Evolutionary conservation across 2,888 invertebrate species (phyloP).

Genomic region (Lasioglossum calceatum): DNA sequence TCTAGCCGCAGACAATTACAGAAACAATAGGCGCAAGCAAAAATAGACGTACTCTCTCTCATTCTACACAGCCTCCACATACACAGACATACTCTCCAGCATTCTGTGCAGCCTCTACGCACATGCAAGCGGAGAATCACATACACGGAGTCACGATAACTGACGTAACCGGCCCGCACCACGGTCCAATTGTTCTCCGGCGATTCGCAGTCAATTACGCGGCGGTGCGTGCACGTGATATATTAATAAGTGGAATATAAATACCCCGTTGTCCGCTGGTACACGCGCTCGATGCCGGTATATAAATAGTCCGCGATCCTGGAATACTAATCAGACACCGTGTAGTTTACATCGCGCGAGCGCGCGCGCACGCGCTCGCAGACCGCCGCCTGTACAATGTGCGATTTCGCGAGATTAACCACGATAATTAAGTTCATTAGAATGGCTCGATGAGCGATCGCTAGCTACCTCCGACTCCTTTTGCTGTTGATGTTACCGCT

Average conservation of each 20-base stretch:
- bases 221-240: slow-evolving; percentile 23
- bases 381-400: slow-evolving; percentile 58
- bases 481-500: background rate
- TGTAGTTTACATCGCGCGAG: slow-evolving; percentile 59
- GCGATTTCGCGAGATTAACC: slow-evolving; percentile 60
- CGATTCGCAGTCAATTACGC: slow-evolving; percentile 53
- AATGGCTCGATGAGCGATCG: slow-evolving; percentile 61
- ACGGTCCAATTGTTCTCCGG: slow-evolving; percentile 40
- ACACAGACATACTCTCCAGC: background rate
- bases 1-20: background rate
- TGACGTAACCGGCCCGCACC: background rate
- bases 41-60: background rate
- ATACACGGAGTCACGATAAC: background rate
- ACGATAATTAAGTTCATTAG: slow-evolving; percentile 66
- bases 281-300: slow-evolving; percentile 11
- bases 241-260: slow-evolving; percentile 53
- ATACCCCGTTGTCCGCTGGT: slow-evolving; percentile 7
- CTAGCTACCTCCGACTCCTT: slow-evolving; percentile 15
- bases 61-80: background rate
- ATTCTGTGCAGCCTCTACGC: background rate
- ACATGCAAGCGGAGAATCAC: background rate
- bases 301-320: slow-evolving; percentile 35
- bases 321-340: slow-evolving; percentile 64
- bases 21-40: background rate
- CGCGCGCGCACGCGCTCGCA: slow-evolving; percentile 29